phyloP scores from a whole-genome alignment of 2,113 vertebrate species.

The Eulemur macaco region DNA sequence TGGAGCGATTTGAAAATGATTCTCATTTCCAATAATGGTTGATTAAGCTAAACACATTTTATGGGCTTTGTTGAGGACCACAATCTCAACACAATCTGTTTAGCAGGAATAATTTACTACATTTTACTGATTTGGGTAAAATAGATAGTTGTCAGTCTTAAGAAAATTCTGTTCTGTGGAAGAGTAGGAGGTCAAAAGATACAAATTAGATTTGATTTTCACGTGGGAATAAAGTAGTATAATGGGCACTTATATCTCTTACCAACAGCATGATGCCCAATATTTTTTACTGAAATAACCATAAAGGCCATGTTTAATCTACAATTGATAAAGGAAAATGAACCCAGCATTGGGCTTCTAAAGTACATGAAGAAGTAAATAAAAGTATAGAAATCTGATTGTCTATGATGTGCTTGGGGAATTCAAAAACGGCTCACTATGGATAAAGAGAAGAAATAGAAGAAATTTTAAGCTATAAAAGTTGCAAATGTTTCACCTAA shows the following conservation, averaged over 20 bases:
- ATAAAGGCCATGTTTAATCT: neutral
- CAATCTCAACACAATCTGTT: slow-evolving; percentile 58
- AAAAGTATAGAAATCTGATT: neutral
- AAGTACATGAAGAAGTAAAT: neutral
- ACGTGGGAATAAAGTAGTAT: neutral
- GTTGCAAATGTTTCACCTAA: neutral
- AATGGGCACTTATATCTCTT: neutral
- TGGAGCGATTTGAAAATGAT: slow-evolving; percentile 73
- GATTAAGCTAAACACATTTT: slow-evolving; percentile 76
- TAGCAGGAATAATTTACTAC: slow-evolving; percentile 66
- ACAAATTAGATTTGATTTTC: slow-evolving; percentile 4
- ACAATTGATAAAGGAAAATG: neutral
- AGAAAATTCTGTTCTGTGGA: slow-evolving; percentile 24
- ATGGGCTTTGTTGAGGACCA: slow-evolving; percentile 71
- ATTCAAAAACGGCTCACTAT: neutral
- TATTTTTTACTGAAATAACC: slow-evolving; percentile 22
- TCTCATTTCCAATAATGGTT: slow-evolving; percentile 75
- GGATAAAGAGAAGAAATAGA: neutral
- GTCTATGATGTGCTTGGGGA: neutral
- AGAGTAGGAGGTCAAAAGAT: neutral
- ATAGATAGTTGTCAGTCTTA: slow-evolving; percentile 25
- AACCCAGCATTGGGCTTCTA: neutral
- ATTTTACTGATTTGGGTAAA: slow-evolving; percentile 53
- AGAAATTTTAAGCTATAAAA: neutral
- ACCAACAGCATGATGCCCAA: neutral